Evolutionary conservation across 1,140 invertebrate genomes (phyloP).

Genomic region (Anagrus nilaparvatae): DNA sequence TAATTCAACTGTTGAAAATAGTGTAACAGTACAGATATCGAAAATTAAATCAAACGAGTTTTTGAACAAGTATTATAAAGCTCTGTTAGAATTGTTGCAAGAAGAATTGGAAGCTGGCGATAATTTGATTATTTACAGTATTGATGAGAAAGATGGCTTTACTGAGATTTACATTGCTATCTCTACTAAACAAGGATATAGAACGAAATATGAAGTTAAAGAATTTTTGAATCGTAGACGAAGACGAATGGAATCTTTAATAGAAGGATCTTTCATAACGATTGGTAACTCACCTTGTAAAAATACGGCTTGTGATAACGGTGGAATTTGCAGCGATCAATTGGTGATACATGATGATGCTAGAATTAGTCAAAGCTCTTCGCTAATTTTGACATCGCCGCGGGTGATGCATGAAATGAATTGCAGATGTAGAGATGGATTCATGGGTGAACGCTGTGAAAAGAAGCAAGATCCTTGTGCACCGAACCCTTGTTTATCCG

Average conservation of each 20-base stretch:
- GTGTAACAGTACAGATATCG: conserved; percentile 61
- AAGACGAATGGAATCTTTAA: conserved; percentile 49
- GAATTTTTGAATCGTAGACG: conserved; percentile 54
- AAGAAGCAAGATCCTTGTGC: conserved; percentile 79
- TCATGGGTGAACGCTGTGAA: conserved; percentile 69
- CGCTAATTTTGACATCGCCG: conserved; percentile 71
- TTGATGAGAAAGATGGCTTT: conserved; percentile 53
- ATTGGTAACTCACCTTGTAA: conserved; percentile 68
- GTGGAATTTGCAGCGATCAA: conserved; percentile 62
- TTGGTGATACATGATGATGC: conserved; percentile 59
- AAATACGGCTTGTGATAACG: conserved; percentile 59
- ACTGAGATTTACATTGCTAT: conserved; percentile 58
- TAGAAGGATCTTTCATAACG: conserved; percentile 47
- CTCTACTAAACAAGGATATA: conserved; percentile 44
- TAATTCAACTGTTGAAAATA: conserved; percentile 73
- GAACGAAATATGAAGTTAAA: conserved; percentile 49
- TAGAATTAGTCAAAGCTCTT: conserved; percentile 64
- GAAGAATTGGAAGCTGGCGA: conserved; percentile 52
- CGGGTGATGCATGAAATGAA: conserved; percentile 62
- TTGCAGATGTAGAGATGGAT: conserved; percentile 71
- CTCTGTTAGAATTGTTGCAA: conserved; percentile 60
- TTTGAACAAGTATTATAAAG: conserved; percentile 61
- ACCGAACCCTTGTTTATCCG: conserved; percentile 73
- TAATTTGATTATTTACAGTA: conserved; percentile 58
- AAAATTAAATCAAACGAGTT: conserved; percentile 67